Percentiles rank a stretch among this genome's conserved stretches.
These are phyloP conservation scores for Elanus axillaris DNA, from an alignment of 2,113 vertebrate genomes.

Conservation along the genomic window DNA sequence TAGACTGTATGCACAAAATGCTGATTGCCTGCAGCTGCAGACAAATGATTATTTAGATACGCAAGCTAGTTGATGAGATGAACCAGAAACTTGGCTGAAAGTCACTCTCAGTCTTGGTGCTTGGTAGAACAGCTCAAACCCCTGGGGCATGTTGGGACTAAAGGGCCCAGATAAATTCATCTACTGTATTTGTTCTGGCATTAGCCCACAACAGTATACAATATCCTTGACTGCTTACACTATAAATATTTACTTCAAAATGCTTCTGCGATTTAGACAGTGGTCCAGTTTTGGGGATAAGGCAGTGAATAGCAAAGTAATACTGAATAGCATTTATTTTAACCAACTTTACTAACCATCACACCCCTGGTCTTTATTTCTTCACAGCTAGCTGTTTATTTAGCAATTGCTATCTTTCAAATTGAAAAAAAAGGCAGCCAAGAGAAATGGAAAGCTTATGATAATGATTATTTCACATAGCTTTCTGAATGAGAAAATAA, in stretches of 20 bases:
- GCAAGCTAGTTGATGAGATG: background rate
- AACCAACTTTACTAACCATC: background rate
- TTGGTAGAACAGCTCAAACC: background rate
- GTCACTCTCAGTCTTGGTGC: background rate
- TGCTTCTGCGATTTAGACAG: background rate
- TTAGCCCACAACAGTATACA: background rate
- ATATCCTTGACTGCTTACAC: background rate
- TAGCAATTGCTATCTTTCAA: background rate
- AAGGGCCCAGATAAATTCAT: background rate
- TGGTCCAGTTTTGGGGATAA: background rate
- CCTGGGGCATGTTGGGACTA: background rate
- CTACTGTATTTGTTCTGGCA: background rate
- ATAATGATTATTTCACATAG: background rate
- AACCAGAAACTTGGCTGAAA: slow-evolving; percentile 25
- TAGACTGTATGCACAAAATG: slow-evolving; percentile 30
- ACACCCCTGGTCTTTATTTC: accelerated
- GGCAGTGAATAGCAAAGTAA: background rate
- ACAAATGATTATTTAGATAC: slow-evolving; percentile 34
- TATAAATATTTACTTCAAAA: slow-evolving; percentile 19
- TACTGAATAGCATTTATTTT: background rate
- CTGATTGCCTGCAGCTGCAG: slow-evolving; percentile 52
- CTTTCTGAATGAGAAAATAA: background rate
- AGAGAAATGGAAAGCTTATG: background rate
- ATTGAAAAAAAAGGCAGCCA: background rate
- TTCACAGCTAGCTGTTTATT: background rate